These are phyloP conservation scores for Ceyx cyanopectus DNA, from an alignment of 2,113 vertebrate genomes.

Conservation along the genomic window DNA sequence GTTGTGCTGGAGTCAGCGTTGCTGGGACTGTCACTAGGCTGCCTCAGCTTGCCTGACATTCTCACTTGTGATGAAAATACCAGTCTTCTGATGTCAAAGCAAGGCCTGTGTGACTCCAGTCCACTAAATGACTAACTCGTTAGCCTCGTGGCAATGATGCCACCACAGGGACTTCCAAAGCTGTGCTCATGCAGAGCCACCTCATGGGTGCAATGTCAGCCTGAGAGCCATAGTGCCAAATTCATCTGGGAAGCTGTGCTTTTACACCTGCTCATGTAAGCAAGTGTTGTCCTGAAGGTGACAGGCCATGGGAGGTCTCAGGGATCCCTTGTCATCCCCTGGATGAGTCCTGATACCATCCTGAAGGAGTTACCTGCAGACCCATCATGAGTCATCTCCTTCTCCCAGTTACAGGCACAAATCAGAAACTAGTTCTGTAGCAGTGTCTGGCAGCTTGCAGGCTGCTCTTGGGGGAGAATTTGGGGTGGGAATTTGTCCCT, in stretches of 20 bases:
- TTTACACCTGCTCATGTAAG: background rate
- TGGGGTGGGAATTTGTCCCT: background rate
- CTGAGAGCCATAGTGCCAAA: background rate
- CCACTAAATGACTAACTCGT: background rate
- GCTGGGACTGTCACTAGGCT: background rate
- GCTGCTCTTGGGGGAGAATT: background rate
- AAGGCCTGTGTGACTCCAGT: background rate
- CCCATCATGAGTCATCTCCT: accelerated
- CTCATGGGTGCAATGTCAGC: background rate
- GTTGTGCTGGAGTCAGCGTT: background rate
- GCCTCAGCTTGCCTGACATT: background rate
- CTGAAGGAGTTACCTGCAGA: background rate
- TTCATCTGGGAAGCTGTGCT: background rate
- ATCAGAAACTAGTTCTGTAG: background rate
- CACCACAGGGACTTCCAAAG: background rate
- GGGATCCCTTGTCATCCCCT: accelerated
- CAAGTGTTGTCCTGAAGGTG: background rate
- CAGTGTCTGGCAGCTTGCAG: background rate
- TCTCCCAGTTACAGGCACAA: background rate
- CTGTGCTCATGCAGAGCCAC: background rate
- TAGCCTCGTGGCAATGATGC: background rate
- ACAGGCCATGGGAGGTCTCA: background rate
- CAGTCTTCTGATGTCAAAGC: background rate
- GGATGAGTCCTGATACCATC: background rate
- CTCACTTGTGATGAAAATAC: background rate